These are phyloP conservation scores for Nematostella vectensis DNA, from an alignment of 92 coral and sea anemone genomes.

Conservation along the genomic window DNA sequence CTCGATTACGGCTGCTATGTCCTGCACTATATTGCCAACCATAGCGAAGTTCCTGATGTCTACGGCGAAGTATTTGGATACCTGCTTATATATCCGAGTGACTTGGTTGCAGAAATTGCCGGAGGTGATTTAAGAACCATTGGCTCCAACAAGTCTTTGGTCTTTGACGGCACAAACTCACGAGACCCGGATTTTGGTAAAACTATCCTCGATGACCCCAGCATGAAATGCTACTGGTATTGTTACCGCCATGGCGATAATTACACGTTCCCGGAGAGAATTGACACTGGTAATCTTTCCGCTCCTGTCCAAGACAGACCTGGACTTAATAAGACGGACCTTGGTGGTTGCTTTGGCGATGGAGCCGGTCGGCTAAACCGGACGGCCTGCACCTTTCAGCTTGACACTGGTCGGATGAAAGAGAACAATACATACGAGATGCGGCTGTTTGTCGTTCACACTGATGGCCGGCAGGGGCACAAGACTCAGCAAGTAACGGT, in stretches of 20 bases:
- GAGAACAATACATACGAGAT: conserved; percentile 30
- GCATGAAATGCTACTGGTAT: conserved; percentile 32
- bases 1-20: conserved; percentile 18
- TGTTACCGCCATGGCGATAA: conserved; percentile 25
- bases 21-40: conserved; percentile 19
- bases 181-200: conserved; percentile 29
- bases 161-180: conserved; percentile 21
- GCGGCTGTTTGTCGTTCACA: conserved; percentile 12
- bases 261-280: conserved; percentile 25
- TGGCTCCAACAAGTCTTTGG: conserved; percentile 15
- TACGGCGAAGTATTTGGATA: conserved; percentile 5
- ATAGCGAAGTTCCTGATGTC: conserved; percentile 29
- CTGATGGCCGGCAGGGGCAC: conserved; percentile 5
- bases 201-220: background rate
- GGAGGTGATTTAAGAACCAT: conserved; percentile 44
- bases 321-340: conserved; percentile 3
- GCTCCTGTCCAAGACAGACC: conserved; percentile 3
- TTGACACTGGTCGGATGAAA: conserved; percentile 27
- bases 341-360: conserved; percentile 55
- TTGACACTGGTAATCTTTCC: conserved; percentile 16
- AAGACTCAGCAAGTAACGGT: conserved; percentile 8
- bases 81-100: conserved; percentile 19
- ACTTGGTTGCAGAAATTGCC: conserved; percentile 17
- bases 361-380: conserved; percentile 49
- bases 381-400: background rate